Evolutionary conservation across 2,888 invertebrate species (phyloP).

Genomic region (Trichogramma evanescens): DNA sequence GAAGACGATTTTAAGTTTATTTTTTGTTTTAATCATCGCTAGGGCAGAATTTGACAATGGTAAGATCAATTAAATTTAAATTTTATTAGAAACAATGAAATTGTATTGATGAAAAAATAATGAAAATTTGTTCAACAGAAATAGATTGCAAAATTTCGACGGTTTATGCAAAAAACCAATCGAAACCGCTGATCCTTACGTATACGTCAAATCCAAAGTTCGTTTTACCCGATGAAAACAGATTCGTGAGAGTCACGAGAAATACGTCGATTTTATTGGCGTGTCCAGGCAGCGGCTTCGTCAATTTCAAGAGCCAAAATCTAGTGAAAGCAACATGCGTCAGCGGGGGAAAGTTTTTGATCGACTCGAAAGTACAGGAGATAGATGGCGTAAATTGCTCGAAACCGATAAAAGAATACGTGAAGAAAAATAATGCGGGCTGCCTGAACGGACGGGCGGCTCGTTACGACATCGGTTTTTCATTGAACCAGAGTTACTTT

Average conservation of each 20-base stretch:
- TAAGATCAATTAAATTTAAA: too few relatives aligned
- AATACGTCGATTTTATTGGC: conserved; percentile 30
- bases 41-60: too few relatives aligned
- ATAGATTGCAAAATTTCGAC: conserved; percentile 44
- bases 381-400: conserved; percentile 39
- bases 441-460: conserved; percentile 35
- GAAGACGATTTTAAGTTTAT: too few relatives aligned
- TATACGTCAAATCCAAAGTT: conserved; percentile 18
- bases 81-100: too few relatives aligned
- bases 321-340: conserved; percentile 26
- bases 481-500: conserved; percentile 30
- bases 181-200: conserved; percentile 55
- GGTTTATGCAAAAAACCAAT: conserved; percentile 41
- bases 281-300: conserved; percentile 36
- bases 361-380: conserved; percentile 21
- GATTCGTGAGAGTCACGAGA: conserved; percentile 24
- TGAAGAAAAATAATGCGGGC: conserved; percentile 20
- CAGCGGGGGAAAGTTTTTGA: conserved; percentile 25
- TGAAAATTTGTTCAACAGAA: conserved; percentile 14
- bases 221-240: conserved; percentile 28
- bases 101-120: too few relatives aligned
- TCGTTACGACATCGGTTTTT: conserved; percentile 44
- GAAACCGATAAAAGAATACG: conserved; percentile 32
- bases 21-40: too few relatives aligned
- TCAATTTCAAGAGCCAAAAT: conserved; percentile 13